phyloP scores from a whole-genome alignment of 2,888 invertebrate genomes.

The Atethmia centrago region DNA sequence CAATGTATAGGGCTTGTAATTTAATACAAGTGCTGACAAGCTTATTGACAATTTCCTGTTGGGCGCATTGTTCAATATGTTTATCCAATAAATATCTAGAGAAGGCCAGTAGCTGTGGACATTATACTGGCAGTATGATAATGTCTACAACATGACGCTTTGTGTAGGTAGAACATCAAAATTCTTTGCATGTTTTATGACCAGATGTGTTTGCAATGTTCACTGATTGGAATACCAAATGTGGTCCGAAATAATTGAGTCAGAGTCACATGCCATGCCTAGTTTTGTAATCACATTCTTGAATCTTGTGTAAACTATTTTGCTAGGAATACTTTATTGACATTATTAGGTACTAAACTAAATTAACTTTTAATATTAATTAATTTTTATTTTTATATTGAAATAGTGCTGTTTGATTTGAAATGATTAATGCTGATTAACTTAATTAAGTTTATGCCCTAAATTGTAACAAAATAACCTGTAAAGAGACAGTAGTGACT shows the following conservation, averaged over 20 bases:
- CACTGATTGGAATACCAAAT: constrained; percentile 76
- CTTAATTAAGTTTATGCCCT: not conserved
- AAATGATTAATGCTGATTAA: not conserved
- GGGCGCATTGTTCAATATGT: constrained; percentile 80
- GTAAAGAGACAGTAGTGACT: constrained; percentile 10
- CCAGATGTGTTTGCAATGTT: constrained; percentile 70
- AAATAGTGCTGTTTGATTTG: not conserved
- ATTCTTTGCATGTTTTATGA: constrained; percentile 70
- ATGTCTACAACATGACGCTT: constrained; percentile 51
- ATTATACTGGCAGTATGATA: constrained; percentile 48
- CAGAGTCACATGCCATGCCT: constrained; percentile 63
- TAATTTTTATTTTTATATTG: not conserved
- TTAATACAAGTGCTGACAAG: constrained; percentile 79
- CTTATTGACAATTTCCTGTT: constrained; percentile 88
- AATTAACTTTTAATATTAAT: not conserved
- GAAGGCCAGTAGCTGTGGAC: constrained; percentile 64
- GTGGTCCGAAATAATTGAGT: constrained; percentile 70
- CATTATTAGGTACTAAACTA: constrained; percentile 6
- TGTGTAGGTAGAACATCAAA: constrained; percentile 61
- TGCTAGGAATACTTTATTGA: constrained; percentile 34
- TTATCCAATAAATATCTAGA: constrained; percentile 82
- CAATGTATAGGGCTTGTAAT: constrained; percentile 63
- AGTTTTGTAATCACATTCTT: constrained; percentile 64
- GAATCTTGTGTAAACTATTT: constrained; percentile 52
- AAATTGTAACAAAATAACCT: constrained; percentile 13